These are phyloP conservation scores for Jordanella pulchra DNA, from an alignment of 2,797 vertebrate genomes.

Conservation along the genomic window DNA sequence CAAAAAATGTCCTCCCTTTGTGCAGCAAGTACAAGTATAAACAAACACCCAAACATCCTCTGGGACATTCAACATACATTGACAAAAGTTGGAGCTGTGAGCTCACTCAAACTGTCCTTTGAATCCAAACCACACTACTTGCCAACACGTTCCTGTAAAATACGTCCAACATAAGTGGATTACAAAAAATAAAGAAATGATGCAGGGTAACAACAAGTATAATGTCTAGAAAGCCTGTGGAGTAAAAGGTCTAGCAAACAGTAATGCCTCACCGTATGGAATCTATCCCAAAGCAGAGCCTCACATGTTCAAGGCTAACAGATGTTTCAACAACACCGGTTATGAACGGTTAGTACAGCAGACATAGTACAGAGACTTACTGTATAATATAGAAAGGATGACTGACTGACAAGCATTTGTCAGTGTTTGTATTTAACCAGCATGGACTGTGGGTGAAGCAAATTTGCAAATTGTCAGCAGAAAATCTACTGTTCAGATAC, in stretches of 20 bases:
- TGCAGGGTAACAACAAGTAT: slow-evolving; percentile 40
- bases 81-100: slow-evolving; percentile 4
- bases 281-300: slow-evolving; percentile 5
- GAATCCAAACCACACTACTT: slow-evolving; percentile 67
- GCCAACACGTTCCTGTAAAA: slow-evolving; percentile 19
- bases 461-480: neutral
- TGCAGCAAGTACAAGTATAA: too few species aligned
- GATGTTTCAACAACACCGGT: neutral
- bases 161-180: slow-evolving; percentile 48
- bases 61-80: slow-evolving; percentile 11
- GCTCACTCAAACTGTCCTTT: slow-evolving; percentile 30
- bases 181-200: slow-evolving; percentile 40
- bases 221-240: slow-evolving; percentile 32
- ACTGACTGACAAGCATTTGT: neutral
- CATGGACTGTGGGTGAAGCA: neutral
- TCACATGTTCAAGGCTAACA: slow-evolving; percentile 12
- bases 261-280: slow-evolving; percentile 26
- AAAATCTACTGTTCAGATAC: neutral
- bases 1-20: too few species aligned
- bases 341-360: neutral
- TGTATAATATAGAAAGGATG: neutral
- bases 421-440: neutral
- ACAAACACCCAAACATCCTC: slow-evolving; percentile 17
- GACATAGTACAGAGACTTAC: neutral
- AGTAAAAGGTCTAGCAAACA: slow-evolving; percentile 4